Evolutionary conservation across 2,888 invertebrate genomes (phyloP), one percentile per base, ranked within the genome.

Genomic region (Eupithecia centaureata): DNA sequence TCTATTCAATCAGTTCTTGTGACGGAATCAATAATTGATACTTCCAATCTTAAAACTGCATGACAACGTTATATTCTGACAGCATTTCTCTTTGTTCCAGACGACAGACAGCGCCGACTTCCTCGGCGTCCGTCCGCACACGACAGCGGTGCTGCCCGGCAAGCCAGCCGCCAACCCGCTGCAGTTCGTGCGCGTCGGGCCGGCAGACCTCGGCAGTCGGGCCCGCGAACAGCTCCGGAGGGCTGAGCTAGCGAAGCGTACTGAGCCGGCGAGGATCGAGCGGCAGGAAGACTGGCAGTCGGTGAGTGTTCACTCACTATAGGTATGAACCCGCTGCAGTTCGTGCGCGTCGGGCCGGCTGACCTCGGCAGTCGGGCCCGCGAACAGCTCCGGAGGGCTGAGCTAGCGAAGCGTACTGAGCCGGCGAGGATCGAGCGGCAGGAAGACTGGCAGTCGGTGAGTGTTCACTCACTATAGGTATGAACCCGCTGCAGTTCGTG

Each of bases 361-460:
- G 96, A 96, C 82, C 94, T 98, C 65, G 97, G 96, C 91, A 96
- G 96, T 83, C 95, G 96, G 72, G 97, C 97, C 33, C 95, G 97
- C 80, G 96, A 97, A 84, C 97, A 97, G 89, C 94, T 97, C 70
- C 95, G 97, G 79, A 95, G 96, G 80, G 97, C 96, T 59, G 97
- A 97, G 87, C 96, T 97, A 86, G 96, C 97, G 67, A 97, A 97
- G 88, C 95, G 96, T 80, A 95, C 96, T 63, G 96, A 97, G 82
- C 96, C 97, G 80, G 96, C 96, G 71, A 94, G 96, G 69, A 95
- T 96, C 79, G 97, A 97, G 86, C 96, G 97, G 79, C 96, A 96
- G 74, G 97, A 97, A 90, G 97, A 97, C 85, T 98, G 98, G 98
- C 98, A 98, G 93, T 96, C 96, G 94, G 97, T n/a, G n/a, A n/a